phyloP scores from a whole-genome alignment of 2,797 vertebrate species.

The Hafferia zeledoni region DNA sequence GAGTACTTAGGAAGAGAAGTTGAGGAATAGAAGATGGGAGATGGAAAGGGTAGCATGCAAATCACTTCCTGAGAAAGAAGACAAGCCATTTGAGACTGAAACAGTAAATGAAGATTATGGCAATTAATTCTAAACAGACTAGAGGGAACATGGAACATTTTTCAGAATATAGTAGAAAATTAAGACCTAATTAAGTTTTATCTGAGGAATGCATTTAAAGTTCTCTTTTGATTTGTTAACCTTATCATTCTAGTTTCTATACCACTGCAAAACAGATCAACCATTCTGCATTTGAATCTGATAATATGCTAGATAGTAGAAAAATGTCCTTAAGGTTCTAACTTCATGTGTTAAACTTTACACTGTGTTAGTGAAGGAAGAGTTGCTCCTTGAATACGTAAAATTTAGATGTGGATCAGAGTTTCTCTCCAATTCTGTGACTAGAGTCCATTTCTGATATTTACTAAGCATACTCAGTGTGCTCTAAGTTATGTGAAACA shows the following conservation, averaged over 20 bases:
- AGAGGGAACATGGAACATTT: background rate
- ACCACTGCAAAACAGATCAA: background rate
- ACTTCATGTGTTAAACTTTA: background rate
- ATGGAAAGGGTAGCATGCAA: background rate
- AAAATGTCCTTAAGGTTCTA: background rate
- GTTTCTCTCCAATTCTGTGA: background rate
- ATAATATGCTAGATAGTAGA: background rate
- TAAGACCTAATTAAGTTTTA: background rate
- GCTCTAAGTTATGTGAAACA: background rate
- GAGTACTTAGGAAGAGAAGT: background rate
- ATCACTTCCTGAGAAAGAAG: background rate
- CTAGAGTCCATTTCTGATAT: background rate
- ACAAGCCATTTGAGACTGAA: background rate
- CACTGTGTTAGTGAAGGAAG: background rate
- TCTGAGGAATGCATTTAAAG: background rate
- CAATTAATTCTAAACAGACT: background rate
- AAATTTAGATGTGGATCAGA: background rate
- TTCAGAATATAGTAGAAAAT: background rate
- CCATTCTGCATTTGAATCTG: background rate
- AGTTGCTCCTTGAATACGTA: background rate
- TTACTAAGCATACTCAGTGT: background rate
- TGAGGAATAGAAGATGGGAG: background rate
- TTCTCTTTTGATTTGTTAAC: background rate
- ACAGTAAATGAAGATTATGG: background rate
- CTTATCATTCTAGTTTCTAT: background rate